phyloP scores from a whole-genome alignment of 2,797 vertebrate genomes.

The Myotis daubentonii region DNA sequence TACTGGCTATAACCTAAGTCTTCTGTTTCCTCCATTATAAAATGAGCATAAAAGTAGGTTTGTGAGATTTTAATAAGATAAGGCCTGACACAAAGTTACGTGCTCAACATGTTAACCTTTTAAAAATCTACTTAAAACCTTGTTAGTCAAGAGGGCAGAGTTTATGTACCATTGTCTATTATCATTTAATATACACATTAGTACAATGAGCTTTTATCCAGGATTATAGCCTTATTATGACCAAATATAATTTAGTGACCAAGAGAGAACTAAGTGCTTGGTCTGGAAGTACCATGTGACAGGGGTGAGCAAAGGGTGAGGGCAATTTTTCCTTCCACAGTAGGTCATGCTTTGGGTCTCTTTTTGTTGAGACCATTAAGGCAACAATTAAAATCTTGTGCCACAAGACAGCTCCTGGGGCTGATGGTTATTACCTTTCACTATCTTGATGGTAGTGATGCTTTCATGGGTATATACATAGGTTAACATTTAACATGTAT shows the following conservation, averaged over 20 bases:
- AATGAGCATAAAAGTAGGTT: neutral
- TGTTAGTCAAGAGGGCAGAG: neutral
- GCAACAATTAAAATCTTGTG: neutral
- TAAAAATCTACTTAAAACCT: neutral
- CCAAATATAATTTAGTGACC: neutral
- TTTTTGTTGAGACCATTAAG: constrained; percentile 1
- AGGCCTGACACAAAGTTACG: neutral
- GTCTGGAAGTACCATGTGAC: neutral
- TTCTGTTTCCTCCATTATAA: constrained; percentile 11
- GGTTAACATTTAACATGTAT: neutral
- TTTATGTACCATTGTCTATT: neutral
- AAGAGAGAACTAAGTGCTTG: neutral
- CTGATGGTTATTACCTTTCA: neutral
- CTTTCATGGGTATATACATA: neutral
- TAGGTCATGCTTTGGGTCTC: neutral
- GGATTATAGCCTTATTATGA: neutral
- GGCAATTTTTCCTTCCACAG: neutral
- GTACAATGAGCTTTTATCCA: neutral
- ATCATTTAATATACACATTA: neutral
- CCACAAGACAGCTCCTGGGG: neutral
- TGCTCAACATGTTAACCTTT: neutral
- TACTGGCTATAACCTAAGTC: neutral
- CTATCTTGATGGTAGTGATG: neutral
- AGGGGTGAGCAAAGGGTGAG: neutral
- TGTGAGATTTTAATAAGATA: neutral